Evolutionary conservation across 2,113 vertebrate species (phyloP).

Genomic region (Cochlearius cochlearius): DNA sequence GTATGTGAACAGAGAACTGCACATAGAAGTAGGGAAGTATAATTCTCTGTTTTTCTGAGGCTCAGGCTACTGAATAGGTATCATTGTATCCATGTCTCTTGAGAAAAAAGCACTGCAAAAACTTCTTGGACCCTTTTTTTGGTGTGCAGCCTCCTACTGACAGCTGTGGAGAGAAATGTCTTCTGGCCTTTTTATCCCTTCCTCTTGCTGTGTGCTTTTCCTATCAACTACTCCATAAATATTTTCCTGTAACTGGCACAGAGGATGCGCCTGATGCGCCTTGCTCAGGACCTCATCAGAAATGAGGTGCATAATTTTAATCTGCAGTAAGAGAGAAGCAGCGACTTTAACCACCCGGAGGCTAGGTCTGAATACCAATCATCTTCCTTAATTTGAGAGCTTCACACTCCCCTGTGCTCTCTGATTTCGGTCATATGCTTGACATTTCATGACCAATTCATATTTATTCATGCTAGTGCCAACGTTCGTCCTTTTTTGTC

Average conservation of each 20-base stretch:
- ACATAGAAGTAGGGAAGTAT: neutral
- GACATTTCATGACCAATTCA: neutral
- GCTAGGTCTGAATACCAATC: neutral
- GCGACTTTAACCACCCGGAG: neutral
- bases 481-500: neutral
- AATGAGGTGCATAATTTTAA: neutral
- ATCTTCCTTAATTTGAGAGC: neutral
- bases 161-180: conserved; percentile 43
- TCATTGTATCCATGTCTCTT: conserved; percentile 19
- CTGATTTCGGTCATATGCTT: neutral
- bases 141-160: conserved; percentile 20
- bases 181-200: conserved; percentile 16
- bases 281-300: neutral
- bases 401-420: neutral
- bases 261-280: neutral
- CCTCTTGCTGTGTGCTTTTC: conserved; percentile 10
- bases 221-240: conserved; percentile 28
- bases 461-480: neutral
- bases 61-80: conserved; percentile 42
- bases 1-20: neutral
- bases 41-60: conserved; percentile 31
- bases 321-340: neutral
- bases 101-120: neutral
- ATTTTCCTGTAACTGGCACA: neutral
- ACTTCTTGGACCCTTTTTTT: neutral